Conservation (phyloP, 2,888 invertebrate species). For the Silvanus unidentatus region DNA sequence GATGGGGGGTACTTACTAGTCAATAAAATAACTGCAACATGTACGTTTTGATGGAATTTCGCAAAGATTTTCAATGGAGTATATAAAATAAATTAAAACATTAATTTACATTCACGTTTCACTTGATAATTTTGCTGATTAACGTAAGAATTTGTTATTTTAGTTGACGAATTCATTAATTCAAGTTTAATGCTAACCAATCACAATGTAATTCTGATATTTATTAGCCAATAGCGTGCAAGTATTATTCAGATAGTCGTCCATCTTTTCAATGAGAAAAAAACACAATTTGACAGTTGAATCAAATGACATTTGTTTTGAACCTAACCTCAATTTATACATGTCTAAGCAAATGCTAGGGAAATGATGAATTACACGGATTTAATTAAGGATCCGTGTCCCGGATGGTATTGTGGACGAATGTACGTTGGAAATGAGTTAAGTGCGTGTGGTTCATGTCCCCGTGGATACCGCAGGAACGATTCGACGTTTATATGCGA, state of each 20-base stretch:
- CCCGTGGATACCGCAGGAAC: constrained; percentile 73
- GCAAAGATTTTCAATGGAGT: background rate
- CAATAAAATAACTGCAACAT: constrained; percentile 19
- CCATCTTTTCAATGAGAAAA: constrained; percentile 16
- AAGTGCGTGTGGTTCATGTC: constrained; percentile 82
- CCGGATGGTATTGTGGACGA: constrained; percentile 81
- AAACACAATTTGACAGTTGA: background rate
- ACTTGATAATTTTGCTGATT: background rate
- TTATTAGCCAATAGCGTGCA: constrained; percentile 29
- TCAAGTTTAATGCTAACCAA: constrained; percentile 5
- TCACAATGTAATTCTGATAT: constrained; percentile 6
- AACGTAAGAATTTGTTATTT: background rate
- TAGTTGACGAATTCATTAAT: background rate
- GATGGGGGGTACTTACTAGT: constrained; percentile 58
- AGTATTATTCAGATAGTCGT: constrained; percentile 26
- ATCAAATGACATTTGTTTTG: background rate
- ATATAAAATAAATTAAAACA: background rate
- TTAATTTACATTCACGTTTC: too few relatives aligned
- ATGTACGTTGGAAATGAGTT: constrained; percentile 61
- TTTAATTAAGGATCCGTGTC: constrained; percentile 55
- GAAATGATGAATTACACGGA: background rate
- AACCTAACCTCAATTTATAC: background rate
- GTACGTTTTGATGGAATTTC: background rate
- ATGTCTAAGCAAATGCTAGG: background rate
- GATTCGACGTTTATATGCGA: constrained; percentile 71